Evolutionary conservation across 2,113 vertebrate genomes (phyloP).

Genomic region (Forbesichthys agassizii): DNA sequence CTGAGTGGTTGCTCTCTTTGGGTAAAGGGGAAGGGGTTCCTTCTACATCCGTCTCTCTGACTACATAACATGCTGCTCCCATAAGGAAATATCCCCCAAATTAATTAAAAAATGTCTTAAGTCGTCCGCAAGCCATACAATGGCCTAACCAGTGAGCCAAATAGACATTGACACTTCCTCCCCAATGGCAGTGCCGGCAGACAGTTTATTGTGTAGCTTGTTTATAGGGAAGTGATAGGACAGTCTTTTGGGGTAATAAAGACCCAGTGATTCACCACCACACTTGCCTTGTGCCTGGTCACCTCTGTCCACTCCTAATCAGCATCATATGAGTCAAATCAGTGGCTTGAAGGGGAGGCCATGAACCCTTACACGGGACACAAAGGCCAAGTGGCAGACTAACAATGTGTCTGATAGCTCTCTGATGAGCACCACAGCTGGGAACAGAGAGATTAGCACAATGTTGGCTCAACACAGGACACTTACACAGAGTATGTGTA

Average conservation of each 20-base stretch:
- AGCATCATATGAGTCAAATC: conserved; percentile 37
- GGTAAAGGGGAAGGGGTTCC: conserved; percentile 38
- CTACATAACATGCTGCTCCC: conserved; percentile 55
- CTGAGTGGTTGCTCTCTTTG: conserved; percentile 40
- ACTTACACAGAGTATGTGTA: not conserved
- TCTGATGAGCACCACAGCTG: conserved; percentile 10
- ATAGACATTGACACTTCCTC: conserved; percentile 22
- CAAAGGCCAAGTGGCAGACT: conserved; percentile 25
- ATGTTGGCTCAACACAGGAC: not conserved
- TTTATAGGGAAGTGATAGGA: conserved; percentile 45
- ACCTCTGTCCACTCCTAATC: conserved; percentile 44
- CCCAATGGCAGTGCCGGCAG: not conserved
- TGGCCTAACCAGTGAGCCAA: conserved; percentile 41
- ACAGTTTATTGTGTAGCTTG: conserved; percentile 25
- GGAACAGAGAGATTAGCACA: conserved; percentile 14
- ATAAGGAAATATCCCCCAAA: conserved; percentile 42
- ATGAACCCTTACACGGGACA: conserved; percentile 21
- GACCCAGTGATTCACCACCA: conserved; percentile 34
- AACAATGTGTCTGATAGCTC: conserved; percentile 12
- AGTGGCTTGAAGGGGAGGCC: conserved; percentile 31
- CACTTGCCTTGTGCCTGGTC: conserved; percentile 41
- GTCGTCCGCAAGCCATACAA: conserved; percentile 29
- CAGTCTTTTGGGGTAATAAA: conserved; percentile 50
- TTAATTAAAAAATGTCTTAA: conserved; percentile 48
- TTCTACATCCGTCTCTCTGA: conserved; percentile 40